phyloP scores from a whole-genome alignment of 2,888 invertebrate genomes.

The Rhagium mordax region DNA sequence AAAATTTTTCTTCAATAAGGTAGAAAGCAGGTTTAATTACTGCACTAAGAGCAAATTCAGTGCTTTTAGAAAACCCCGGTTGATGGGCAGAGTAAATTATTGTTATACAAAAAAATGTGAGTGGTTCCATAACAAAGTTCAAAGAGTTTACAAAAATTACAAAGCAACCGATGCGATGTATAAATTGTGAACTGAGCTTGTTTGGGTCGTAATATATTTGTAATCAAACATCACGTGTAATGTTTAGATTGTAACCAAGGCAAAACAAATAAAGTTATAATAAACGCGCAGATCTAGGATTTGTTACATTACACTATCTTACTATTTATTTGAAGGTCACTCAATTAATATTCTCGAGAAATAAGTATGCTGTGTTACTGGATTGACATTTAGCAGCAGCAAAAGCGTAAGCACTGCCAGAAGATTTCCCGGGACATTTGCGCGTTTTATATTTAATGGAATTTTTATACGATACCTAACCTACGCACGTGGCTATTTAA shows the following conservation, averaged over 20 bases:
- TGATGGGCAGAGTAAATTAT: no score
- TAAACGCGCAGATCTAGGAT: conserved; percentile 7
- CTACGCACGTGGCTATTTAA: background rate
- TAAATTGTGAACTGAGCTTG: no score
- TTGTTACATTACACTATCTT: conserved; percentile 14
- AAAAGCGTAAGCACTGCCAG: background rate
- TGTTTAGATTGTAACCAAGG: background rate
- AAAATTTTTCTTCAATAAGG: no score
- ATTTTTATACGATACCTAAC: background rate
- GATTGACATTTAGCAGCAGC: conserved; percentile 12
- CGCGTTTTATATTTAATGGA: background rate
- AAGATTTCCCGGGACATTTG: conserved; percentile 14
- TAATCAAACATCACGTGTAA: background rate
- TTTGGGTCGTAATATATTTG: background rate
- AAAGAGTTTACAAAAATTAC: no score
- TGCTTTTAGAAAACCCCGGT: no score
- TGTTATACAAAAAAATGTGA: no score
- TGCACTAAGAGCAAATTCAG: no score
- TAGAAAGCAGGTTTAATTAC: no score
- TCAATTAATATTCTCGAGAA: conserved; percentile 6
- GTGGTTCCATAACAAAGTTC: no score
- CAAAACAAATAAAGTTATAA: background rate
- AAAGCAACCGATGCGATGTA: no score
- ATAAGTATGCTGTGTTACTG: background rate
- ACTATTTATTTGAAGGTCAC: conserved; percentile 13